Conservation (phyloP, 2,888 invertebrate genomes). For the Reticulitermes lucifugus region DNA sequence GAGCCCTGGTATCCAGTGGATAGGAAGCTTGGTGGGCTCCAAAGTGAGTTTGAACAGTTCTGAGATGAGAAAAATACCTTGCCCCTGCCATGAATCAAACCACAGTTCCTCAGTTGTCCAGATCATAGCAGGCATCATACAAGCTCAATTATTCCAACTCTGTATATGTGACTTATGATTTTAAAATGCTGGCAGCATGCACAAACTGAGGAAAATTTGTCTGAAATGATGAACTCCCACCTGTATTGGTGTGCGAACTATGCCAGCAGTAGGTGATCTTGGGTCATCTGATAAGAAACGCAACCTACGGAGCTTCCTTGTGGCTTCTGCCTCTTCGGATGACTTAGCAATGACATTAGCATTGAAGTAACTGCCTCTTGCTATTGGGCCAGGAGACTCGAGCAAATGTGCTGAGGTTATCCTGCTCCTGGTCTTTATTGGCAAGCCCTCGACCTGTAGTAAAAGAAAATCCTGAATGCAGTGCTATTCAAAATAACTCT, state of each 20-base stretch:
- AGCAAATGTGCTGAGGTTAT: not conserved
- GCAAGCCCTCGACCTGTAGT: not conserved
- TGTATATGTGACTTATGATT: no score
- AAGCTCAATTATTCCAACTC: no score
- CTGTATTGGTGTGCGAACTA: slow-evolving; percentile 46
- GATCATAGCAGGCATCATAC: no score
- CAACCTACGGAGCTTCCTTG: not conserved
- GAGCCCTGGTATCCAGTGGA: no score
- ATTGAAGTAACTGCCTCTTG: slow-evolving; percentile 3
- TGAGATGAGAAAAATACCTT: no score
- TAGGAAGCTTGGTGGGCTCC: no score
- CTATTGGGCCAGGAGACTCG: not conserved
- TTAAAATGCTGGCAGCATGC: no score
- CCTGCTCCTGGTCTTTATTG: not conserved
- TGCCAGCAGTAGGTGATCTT: slow-evolving; percentile 41
- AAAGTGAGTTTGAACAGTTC: no score
- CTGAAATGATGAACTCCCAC: not conserved
- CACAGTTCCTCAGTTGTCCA: no score
- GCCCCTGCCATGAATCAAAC: no score
- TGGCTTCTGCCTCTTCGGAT: not conserved
- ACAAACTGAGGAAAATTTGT: no score
- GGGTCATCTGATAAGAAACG: slow-evolving; percentile 34
- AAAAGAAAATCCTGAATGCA: not conserved
- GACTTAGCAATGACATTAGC: no score
- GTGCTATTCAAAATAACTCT: not conserved